Base-by-base conservation (phyloP, 2,888 invertebrate species). In the Odontocerum albicorne region DNA sequence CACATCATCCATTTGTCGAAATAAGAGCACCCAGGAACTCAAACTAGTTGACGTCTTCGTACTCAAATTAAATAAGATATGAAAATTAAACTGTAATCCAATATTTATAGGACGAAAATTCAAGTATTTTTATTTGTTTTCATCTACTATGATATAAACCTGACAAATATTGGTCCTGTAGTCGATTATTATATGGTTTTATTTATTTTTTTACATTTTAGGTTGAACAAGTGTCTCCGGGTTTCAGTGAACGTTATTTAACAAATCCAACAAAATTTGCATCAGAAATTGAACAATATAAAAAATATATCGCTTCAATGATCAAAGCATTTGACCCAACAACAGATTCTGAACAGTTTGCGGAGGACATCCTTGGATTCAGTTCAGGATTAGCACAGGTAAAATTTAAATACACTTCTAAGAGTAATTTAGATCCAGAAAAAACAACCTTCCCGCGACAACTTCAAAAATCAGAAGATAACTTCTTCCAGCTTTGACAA, bases 211-310 rank as follows among this genome's bases (percentile, higher is more conserved):
- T 12, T 13, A 17, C 12, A n/a, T 65, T 67, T 35, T 67, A 85
- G 84, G 72, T 85, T 63, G 83, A 85, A 67, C 85, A 85, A 70
- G 80, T 83, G 10, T 76, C 84, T 0, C 84, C 84, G 0, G 84
- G 84, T 27, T 84, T 85, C 70, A 82, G 82, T 64, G 85, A 85
- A 64, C 78, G 82, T 42, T 85, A 85, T 68, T 74, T 86, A 8
- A 74, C 84, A 35, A 75, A 80, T 60, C 80, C 83, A 0, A 72
- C 74, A 53, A 80, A 83, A 66, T 85, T 85, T 70, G 67, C 77
- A 17, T 76, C 80, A 57, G 85, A 85, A 68, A 65, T 85, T 49
- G 68, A 67, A 15, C 80, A 84, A 67, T 85, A 84, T 72, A 80
- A 77, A 65, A 76, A 74, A 60, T 85, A 85, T 70, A 78, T 85